Percentiles rank a stretch among this genome's conserved stretches.
phyloP scores from a whole-genome alignment of 2,888 invertebrate species.

The Dynastes grantii region DNA sequence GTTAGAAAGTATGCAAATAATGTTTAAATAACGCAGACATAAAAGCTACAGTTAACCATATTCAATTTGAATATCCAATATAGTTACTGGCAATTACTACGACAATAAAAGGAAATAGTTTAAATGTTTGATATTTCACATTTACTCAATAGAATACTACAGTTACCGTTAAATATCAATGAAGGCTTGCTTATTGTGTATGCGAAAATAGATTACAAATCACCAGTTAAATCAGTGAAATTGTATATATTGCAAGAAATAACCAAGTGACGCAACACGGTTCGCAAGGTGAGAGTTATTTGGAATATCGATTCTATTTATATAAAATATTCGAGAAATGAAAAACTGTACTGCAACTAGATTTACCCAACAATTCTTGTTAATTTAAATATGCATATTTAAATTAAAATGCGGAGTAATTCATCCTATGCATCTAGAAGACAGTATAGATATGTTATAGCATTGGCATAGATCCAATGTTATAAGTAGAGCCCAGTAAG shows the following conservation, averaged over 20 bases:
- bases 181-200: slow-evolving; percentile 20
- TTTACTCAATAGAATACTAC: slow-evolving; percentile 10
- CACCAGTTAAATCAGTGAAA: slow-evolving; percentile 23
- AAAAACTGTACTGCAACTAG: slow-evolving; percentile 1
- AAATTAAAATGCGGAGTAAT: too few relatives aligned
- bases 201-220: slow-evolving; percentile 11
- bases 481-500: too few relatives aligned
- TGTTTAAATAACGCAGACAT: not conserved
- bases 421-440: too few relatives aligned
- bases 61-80: slow-evolving; percentile 3
- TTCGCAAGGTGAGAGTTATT: slow-evolving; percentile 22
- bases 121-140: slow-evolving; percentile 16
- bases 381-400: too few relatives aligned
- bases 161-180: slow-evolving; percentile 14
- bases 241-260: not conserved
- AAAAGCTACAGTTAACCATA: slow-evolving; percentile 10
- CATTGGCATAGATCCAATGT: too few relatives aligned
- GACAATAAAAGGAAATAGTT: slow-evolving; percentile 12
- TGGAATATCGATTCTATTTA: slow-evolving; percentile 1
- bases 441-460: too few relatives aligned
- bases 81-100: not conserved
- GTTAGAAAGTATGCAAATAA: not conserved
- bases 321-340: not conserved
- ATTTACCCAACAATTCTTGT: too few relatives aligned
- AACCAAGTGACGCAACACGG: not conserved